A percentile compares a stretch with the other conserved stretches of the same genome.
Evolutionary conservation across 2,113 vertebrate genomes (phyloP).

Genomic region (Eulacestoma nigropectus): DNA sequence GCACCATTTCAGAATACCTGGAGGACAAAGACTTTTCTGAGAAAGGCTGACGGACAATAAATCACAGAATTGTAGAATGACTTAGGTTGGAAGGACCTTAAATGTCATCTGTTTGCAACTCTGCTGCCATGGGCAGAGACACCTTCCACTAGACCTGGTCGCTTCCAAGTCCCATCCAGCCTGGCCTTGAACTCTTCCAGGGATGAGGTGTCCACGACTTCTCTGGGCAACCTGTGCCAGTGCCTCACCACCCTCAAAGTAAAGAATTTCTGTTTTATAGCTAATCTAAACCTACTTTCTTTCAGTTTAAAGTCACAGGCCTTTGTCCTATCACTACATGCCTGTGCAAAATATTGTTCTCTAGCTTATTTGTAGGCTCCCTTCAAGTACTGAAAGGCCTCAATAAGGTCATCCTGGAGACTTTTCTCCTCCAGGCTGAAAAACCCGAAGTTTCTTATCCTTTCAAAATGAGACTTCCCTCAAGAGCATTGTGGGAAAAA

Average conservation of each 20-base stretch:
- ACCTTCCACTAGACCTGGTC: not conserved
- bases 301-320: not conserved
- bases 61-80: not conserved
- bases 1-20: not conserved
- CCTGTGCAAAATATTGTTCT: not conserved
- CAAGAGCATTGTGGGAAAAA: not conserved
- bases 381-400: not conserved
- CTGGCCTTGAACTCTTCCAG: not conserved
- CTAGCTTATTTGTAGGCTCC: not conserved
- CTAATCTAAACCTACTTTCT: not conserved
- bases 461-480: not conserved
- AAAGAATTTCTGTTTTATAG: not conserved
- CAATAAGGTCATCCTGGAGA: not conserved
- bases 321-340: not conserved
- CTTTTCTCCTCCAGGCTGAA: not conserved
- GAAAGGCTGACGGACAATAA: not conserved
- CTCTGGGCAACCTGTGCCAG: not conserved
- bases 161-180: not conserved
- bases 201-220: rapidly evolving
- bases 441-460: not conserved
- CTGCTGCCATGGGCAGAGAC: not conserved
- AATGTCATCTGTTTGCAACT: not conserved
- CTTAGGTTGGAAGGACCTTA: not conserved
- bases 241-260: not conserved
- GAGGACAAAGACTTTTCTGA: not conserved